phyloP scores from a whole-genome alignment of 2,888 invertebrate genomes.

The Phragmatobia fuliginosa region DNA sequence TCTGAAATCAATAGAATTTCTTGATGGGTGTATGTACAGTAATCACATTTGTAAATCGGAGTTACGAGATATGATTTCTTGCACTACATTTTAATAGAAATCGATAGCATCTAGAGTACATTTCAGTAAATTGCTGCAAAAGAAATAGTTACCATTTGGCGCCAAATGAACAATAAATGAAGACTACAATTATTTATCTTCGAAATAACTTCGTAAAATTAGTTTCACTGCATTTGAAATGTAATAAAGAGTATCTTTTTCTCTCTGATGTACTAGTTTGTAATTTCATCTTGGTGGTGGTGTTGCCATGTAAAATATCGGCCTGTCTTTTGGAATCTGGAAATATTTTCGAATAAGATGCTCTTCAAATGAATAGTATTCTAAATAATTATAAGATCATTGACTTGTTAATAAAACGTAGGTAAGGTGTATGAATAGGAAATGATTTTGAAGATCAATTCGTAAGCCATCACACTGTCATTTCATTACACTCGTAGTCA shows the following conservation, averaged over 20 bases:
- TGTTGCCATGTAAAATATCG: conserved; percentile 48
- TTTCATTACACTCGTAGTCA: conserved; percentile 59
- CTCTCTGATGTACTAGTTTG: conserved; percentile 51
- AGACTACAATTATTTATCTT: background rate
- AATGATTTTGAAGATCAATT: conserved; percentile 50
- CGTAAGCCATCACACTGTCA: conserved; percentile 72
- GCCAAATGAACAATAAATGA: conserved; percentile 22
- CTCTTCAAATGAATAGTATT: conserved; percentile 62
- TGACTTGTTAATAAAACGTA: conserved; percentile 58
- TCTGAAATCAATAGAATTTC: conserved; percentile 12
- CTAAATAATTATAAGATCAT: conserved; percentile 50
- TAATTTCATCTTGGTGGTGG: conserved; percentile 43
- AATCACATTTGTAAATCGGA: conserved; percentile 1
- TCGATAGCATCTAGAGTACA: background rate
- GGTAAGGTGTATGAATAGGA: conserved; percentile 53
- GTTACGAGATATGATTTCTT: background rate
- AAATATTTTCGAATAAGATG: conserved; percentile 61
- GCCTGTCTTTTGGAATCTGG: conserved; percentile 36
- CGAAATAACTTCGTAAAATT: conserved; percentile 52
- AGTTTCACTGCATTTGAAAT: conserved; percentile 52
- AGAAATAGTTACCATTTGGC: conserved; percentile 1
- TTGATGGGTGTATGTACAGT: background rate
- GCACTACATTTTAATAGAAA: background rate
- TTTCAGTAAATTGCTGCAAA: conserved; percentile 3
- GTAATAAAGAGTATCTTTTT: conserved; percentile 77